phyloP scores from a whole-genome alignment of 2,888 invertebrate genomes.

The Hipparchia sbordonii region DNA sequence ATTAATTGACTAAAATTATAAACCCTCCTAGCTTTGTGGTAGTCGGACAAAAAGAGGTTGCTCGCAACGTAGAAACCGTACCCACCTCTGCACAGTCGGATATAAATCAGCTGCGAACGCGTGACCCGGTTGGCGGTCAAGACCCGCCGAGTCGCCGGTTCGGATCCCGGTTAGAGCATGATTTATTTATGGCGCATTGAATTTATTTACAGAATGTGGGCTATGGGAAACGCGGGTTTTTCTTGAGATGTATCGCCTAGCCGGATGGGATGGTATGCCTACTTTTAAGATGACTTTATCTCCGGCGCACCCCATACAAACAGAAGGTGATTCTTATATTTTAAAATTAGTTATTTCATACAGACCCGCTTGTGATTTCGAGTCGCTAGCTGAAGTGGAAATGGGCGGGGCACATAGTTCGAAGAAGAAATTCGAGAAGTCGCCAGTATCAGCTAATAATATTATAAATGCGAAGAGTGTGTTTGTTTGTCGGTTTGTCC shows the following conservation, averaged over 20 bases:
- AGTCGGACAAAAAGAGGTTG: background rate
- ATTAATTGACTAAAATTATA: no score
- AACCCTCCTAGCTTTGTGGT: no score
- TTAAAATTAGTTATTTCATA: no score
- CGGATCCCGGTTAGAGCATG: constrained; percentile 36
- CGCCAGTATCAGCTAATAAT: no score
- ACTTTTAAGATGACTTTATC: background rate
- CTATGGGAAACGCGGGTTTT: constrained; percentile 21
- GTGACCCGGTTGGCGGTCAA: constrained; percentile 33
- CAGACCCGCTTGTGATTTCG: no score
- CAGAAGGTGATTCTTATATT: no score
- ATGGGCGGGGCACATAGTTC: no score
- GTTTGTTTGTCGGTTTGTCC: no score
- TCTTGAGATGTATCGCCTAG: background rate
- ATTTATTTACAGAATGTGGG: constrained; percentile 35
- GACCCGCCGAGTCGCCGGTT: constrained; percentile 33
- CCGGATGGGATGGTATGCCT: constrained; percentile 2
- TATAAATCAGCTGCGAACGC: constrained; percentile 33
- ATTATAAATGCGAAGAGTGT: no score
- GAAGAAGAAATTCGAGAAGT: no score
- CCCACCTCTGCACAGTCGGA: background rate
- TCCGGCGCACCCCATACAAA: no score
- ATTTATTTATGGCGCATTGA: constrained; percentile 32
- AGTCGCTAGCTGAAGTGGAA: no score
- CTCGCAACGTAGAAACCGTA: background rate